Conservation (phyloP, 1,140 invertebrate genomes). For the Zaprionus inermis region DNA sequence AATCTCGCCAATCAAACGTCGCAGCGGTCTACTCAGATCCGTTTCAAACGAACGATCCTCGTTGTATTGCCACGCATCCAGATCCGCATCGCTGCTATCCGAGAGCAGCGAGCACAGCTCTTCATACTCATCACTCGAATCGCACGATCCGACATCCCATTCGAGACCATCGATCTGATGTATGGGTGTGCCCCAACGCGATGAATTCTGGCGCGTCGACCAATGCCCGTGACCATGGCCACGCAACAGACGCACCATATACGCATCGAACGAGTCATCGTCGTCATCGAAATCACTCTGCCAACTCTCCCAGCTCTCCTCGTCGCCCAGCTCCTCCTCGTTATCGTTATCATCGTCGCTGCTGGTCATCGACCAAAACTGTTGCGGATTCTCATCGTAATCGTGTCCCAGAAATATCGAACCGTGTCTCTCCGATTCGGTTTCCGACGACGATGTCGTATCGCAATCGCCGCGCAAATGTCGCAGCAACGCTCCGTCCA, state of each 20-base stretch:
- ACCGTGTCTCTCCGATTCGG: background rate
- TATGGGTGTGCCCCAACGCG: background rate
- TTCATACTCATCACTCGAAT: conserved; percentile 3
- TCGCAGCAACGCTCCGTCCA: background rate
- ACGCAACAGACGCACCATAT: conserved; percentile 16
- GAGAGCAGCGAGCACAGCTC: background rate
- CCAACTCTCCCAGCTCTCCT: conserved; percentile 30
- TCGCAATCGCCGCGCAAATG: background rate
- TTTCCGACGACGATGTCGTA: background rate
- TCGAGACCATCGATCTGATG: background rate
- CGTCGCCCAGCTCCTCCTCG: conserved; percentile 12
- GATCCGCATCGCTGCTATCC: conserved; percentile 9
- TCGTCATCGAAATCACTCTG: conserved; percentile 14
- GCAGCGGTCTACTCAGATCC: conserved; percentile 14
- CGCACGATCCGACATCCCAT: background rate
- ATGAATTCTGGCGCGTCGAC: background rate
- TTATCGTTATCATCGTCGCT: background rate
- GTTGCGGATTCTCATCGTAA: conserved; percentile 3
- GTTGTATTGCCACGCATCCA: conserved; percentile 11
- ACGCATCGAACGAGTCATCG: conserved; percentile 18
- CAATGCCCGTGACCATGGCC: background rate
- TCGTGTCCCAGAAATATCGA: background rate
- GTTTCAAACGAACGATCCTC: conserved; percentile 36
- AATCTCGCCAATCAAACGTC: conserved; percentile 23
- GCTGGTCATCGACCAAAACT: conserved; percentile 14